Conservation (phyloP, 2,888 invertebrate species). For the Ischnus inquisitorius region DNA sequence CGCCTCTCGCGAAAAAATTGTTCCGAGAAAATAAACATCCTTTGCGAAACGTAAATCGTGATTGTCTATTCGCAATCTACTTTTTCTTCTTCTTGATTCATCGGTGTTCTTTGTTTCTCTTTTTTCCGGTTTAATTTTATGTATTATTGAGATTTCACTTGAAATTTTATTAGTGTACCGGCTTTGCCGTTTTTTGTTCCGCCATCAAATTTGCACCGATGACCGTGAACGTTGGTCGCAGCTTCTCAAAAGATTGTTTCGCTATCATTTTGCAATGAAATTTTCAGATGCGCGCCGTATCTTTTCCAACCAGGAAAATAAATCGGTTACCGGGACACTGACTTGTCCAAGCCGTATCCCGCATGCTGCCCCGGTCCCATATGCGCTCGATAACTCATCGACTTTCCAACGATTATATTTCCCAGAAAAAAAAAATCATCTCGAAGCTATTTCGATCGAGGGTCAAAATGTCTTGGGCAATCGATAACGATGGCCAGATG, state of each 20-base stretch:
- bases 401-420: not conserved
- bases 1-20: not conserved
- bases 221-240: no score
- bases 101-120: no score
- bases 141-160: no score
- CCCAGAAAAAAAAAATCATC: not conserved
- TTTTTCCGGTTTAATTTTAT: no score
- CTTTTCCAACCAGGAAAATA: conserved; percentile 23
- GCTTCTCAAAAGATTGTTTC: no score
- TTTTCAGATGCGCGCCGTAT: conserved; percentile 50
- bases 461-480: not conserved
- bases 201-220: no score
- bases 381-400: not conserved
- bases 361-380: conserved; percentile 26
- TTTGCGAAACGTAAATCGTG: not conserved
- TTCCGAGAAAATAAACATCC: not conserved
- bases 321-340: conserved; percentile 10
- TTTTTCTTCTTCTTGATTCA: not conserved
- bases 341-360: conserved; percentile 34
- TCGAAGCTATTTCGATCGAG: not conserved
- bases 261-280: not conserved
- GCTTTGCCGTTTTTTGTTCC: no score
- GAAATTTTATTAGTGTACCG: no score
- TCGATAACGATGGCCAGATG: not conserved
- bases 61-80: not conserved